These are phyloP conservation scores for Myanophis thanlyinensis DNA, from an alignment of 2,113 vertebrate genomes.

Conservation along the genomic window DNA sequence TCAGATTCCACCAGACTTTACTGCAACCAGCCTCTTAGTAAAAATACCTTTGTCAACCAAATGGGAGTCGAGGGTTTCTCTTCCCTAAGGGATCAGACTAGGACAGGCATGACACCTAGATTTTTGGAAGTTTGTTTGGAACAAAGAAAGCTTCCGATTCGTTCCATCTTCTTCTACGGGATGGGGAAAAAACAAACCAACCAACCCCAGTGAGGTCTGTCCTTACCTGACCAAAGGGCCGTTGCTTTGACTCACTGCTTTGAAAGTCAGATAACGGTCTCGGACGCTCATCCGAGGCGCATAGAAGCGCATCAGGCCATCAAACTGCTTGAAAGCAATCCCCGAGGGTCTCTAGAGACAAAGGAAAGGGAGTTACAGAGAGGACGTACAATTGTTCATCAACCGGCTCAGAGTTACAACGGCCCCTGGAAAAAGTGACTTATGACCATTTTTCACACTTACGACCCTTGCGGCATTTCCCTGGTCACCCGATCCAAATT, in stretches of 20 bases:
- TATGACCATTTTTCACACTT: no score
- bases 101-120: no score
- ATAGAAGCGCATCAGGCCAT: conserved; percentile 94
- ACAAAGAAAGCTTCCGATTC: not conserved
- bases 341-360: conserved; percentile 81
- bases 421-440: not conserved
- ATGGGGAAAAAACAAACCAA: fast-evolving
- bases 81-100: no score
- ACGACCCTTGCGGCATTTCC: no score
- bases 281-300: conserved; percentile 86
- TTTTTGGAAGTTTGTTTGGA: not conserved
- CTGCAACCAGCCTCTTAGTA: no score
- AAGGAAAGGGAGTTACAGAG: conserved; percentile 17
- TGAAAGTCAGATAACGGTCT: conserved; percentile 92
- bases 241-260: conserved; percentile 86
- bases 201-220: fast-evolving
- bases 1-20: no score
- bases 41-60: no score
- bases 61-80: no score
- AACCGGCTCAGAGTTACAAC: not conserved
- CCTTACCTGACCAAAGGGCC: conserved; percentile 83
- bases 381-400: not conserved
- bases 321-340: conserved; percentile 91
- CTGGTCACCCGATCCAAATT: no score
- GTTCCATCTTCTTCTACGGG: not conserved